Evolutionary conservation across 2,113 vertebrate species (phyloP), one percentile per base, ranked within the genome.

Genomic region (Xerus inauris): DNA sequence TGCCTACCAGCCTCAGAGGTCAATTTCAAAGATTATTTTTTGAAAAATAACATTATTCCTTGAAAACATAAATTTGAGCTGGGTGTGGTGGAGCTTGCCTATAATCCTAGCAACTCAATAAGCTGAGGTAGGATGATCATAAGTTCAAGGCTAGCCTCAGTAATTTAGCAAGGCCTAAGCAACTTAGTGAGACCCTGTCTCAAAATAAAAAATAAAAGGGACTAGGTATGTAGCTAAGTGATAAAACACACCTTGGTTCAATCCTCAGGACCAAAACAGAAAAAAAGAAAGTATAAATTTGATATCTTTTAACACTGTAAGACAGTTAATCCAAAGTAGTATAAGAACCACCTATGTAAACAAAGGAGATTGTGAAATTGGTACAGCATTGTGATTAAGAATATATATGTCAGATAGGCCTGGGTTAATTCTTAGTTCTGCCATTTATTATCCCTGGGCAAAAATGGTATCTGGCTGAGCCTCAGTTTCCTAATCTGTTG

Each of bases 251-350:
- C 24, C 24, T 28, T 62, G 59, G 24, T 62, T 28, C 59, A 62
- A 62, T 62, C 24, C 59, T 62, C 24, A 62, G 24, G 9, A 62
- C 24, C 59, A 62, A 62, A n/a, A n/a, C n/a, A n/a, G n/a, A n/a
- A 26, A 26, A 62, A 59, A 59, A 26, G 12, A 69, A 95, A 94
- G 72, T 87, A 40, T 67, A 97, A 87, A 67, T 79, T 84, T 79
- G 76, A 24, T 47, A 38, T 76, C 35, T 77, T 86, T 93, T 65
- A 89, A 69, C 4, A 35, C 17, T 19, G 59, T 85, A 57, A 82
- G 32, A 90, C 32, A 64, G 47, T 81, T 84, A 79, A 94, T 54
- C 62, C 42, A 95, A 13, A 54, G 4, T 24, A 59, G 11, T 8
- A 80, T 28, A 73, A 91, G n/a, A 47, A 85, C 6, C 40, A 87